Evolutionary conservation across 1,140 invertebrate genomes (phyloP).

Genomic region (Myzus persicae): DNA sequence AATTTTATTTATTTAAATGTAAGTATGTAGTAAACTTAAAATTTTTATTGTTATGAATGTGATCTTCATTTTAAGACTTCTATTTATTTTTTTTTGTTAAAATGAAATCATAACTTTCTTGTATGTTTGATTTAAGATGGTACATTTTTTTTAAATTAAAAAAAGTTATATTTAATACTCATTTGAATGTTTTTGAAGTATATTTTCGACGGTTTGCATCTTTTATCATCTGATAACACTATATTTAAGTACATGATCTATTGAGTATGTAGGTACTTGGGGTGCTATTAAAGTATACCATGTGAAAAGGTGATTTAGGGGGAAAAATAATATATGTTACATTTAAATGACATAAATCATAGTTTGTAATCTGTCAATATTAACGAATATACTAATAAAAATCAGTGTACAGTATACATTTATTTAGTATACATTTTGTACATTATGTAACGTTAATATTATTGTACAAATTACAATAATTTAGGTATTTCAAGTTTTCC

Average conservation of each 20-base stretch:
- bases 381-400: background rate
- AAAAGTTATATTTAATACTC: slow-evolving; percentile 40
- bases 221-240: background rate
- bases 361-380: background rate
- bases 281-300: background rate
- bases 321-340: background rate
- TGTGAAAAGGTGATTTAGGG: background rate
- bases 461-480: background rate
- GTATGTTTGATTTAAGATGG: slow-evolving; percentile 44
- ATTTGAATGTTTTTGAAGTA: background rate
- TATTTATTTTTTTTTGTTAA: slow-evolving; percentile 58
- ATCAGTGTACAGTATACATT: background rate
- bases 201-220: background rate
- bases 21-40: background rate
- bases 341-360: background rate
- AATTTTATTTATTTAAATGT: slow-evolving; percentile 55
- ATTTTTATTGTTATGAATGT: slow-evolving; percentile 52
- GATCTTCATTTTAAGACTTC: slow-evolving; percentile 58
- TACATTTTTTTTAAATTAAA: slow-evolving; percentile 50
- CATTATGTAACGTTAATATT: too few species aligned
- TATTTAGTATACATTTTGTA: too few species aligned
- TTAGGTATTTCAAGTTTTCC: background rate
- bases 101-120: slow-evolving; percentile 50
- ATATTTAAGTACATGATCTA: background rate
- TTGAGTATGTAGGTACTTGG: background rate